Conservation (phyloP, 2,113 vertebrate genomes). For the Rhipidura dahli region DNA sequence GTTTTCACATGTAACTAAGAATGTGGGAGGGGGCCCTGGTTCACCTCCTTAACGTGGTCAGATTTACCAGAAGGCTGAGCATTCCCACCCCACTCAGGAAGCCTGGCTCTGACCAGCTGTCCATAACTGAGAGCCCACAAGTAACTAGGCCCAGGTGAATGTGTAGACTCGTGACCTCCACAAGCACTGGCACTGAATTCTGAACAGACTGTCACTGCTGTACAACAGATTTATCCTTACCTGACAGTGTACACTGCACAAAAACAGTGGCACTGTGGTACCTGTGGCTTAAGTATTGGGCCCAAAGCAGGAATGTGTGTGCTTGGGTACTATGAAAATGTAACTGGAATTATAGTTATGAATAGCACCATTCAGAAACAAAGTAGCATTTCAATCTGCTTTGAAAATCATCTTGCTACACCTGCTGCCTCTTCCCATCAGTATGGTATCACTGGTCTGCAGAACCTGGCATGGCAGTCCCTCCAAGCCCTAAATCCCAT, state of each 20-base stretch:
- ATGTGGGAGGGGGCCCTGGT: neutral
- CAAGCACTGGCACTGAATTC: neutral
- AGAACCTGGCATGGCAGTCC: neutral
- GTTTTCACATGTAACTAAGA: neutral
- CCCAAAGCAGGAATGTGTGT: neutral
- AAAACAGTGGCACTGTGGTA: neutral
- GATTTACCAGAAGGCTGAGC: neutral
- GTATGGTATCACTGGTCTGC: neutral
- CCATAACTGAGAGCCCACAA: neutral
- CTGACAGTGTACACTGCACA: neutral
- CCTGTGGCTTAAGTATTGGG: neutral
- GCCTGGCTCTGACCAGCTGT: neutral
- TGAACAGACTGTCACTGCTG: neutral
- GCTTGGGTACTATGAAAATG: neutral
- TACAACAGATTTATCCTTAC: neutral
- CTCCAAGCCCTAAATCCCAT: neutral
- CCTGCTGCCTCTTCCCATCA: neutral
- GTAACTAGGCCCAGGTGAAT: neutral
- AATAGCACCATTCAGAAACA: neutral
- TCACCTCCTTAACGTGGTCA: neutral
- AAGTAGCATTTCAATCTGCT: neutral
- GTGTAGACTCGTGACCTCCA: rapidly evolving
- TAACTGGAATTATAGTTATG: neutral
- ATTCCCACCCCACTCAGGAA: neutral
- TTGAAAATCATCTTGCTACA: neutral